Evolutionary conservation across 2,888 invertebrate species (phyloP), one percentile per base, ranked within the genome.

Genomic region (Sussaba pulchella): DNA sequence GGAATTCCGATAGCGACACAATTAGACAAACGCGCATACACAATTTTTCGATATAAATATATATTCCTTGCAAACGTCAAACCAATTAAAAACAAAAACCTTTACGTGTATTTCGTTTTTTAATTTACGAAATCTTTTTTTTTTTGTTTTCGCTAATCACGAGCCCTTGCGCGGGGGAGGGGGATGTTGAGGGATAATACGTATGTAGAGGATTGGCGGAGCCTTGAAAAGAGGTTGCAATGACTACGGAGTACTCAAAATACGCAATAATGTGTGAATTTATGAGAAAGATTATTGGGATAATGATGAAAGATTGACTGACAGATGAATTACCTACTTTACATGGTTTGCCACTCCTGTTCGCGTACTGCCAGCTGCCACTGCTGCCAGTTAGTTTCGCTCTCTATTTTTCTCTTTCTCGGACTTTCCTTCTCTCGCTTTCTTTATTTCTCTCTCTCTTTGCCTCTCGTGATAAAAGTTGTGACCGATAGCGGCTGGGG

Each of bases 261-360:
- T 31, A 31, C 31, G 31, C 31, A n/a, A n/a, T n/a, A n/a, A n/a
- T n/a, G n/a, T n/a, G n/a, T n/a, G n/a, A n/a, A n/a, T n/a, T 2
- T n/a, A 6, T 54, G n/a, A 12, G n/a, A n/a, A 52, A n/a, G 24
- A 9, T 26, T 21, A 19, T 50, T 12, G 50, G 12, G 43, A n/a
- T 1, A 45, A 14, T 45, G 19, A 0, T 1, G 1, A 10, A 8
- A 19, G 17, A 6, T 59, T 47, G 41, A 57, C 39, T 57, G n/a
- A 26, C 69, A 45, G 41, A 39, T 24, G 12, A 36, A 26, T 31
- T 82, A 67, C 87, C 84, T 54, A 88, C 88, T 86, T 88, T 85
- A 86, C 89, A 88, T 88, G 84, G 80, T 86, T 84, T 82, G 86
- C 85, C 85, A 88, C 87, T 88, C 84, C 83, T 88, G 83, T 31